phyloP scores from a whole-genome alignment of 2,888 invertebrate species.

The Odontomyia ornata region DNA sequence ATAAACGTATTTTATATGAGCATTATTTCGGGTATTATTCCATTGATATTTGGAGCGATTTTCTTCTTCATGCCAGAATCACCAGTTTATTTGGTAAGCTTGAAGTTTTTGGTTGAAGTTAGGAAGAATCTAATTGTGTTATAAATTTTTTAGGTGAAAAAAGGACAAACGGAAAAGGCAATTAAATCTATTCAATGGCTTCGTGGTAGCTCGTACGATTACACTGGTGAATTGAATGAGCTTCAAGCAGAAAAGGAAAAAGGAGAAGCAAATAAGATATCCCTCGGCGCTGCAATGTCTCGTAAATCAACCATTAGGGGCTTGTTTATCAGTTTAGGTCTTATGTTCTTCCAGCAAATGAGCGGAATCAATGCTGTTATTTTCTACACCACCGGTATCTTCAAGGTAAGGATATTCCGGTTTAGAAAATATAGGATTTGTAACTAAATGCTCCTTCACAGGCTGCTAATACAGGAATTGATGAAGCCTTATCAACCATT shows the following conservation, averaged over 20 bases:
- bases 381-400: slow-evolving; percentile 81
- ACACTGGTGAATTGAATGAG: slow-evolving; percentile 71
- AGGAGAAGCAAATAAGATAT: slow-evolving; percentile 66
- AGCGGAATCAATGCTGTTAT: slow-evolving; percentile 86
- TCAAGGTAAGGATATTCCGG: slow-evolving; percentile 69
- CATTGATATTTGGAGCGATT: slow-evolving; percentile 74
- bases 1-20: slow-evolving; percentile 58
- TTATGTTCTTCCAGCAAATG: slow-evolving; percentile 92
- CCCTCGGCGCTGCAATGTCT: slow-evolving; percentile 68
- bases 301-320: slow-evolving; percentile 72
- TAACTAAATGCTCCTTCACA: too few species aligned
- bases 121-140: not conserved
- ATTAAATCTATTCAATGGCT: slow-evolving; percentile 74
- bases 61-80: slow-evolving; percentile 90
- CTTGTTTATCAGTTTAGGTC: slow-evolving; percentile 74
- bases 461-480: slow-evolving; percentile 64
- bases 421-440: not conserved
- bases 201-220: slow-evolving; percentile 77
- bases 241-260: slow-evolving; percentile 68
- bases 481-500: slow-evolving; percentile 73
- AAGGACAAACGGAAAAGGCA: slow-evolving; percentile 73
- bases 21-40: slow-evolving; percentile 59
- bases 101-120: not conserved
- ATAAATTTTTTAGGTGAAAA: slow-evolving; percentile 58
- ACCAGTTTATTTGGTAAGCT: slow-evolving; percentile 73